Conservation (phyloP, 2,888 invertebrate genomes). For the Apotomis capreana region DNA sequence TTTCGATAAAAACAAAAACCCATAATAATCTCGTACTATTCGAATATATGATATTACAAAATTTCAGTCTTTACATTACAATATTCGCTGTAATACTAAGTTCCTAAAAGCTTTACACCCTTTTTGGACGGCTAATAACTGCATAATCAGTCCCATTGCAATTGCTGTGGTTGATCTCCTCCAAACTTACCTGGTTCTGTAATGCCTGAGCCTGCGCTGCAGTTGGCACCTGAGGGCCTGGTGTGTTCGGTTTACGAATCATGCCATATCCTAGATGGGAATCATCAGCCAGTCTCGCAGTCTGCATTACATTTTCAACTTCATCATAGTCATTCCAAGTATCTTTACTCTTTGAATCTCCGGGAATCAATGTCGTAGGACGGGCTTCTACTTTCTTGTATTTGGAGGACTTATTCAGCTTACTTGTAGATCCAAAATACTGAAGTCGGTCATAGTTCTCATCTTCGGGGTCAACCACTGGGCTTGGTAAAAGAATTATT, state of each 20-base stretch:
- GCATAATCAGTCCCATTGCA: constrained; percentile 92
- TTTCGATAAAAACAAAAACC: constrained; percentile 1
- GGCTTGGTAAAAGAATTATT: constrained; percentile 81
- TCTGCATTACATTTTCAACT: constrained; percentile 87
- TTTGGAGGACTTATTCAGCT: constrained; percentile 83
- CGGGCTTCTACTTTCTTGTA: constrained; percentile 88
- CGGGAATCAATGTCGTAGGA: constrained; percentile 79
- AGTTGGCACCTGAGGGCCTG: constrained; percentile 80
- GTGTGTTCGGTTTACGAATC: constrained; percentile 86
- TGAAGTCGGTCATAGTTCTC: constrained; percentile 91
- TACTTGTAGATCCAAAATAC: constrained; percentile 90
- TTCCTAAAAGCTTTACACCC: constrained; percentile 81
- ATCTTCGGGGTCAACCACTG: constrained; percentile 78
- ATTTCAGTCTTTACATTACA: constrained; percentile 39
- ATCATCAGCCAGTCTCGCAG: constrained; percentile 90
- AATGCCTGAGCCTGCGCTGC: constrained; percentile 78
- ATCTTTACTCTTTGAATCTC: constrained; percentile 74
- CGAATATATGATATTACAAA: constrained; percentile 31
- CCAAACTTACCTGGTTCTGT: constrained; percentile 73
- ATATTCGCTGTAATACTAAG: constrained; percentile 43
- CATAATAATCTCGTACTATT: constrained; percentile 27
- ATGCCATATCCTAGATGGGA: constrained; percentile 91
- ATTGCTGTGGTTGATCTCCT: constrained; percentile 86
- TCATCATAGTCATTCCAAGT: constrained; percentile 90
- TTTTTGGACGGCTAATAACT: constrained; percentile 92